A percentile compares a stretch with the other conserved stretches of the same genome.
These are phyloP conservation scores for Diglossa cyanea DNA, from an alignment of 2,797 vertebrate species.

Conservation along the genomic window DNA sequence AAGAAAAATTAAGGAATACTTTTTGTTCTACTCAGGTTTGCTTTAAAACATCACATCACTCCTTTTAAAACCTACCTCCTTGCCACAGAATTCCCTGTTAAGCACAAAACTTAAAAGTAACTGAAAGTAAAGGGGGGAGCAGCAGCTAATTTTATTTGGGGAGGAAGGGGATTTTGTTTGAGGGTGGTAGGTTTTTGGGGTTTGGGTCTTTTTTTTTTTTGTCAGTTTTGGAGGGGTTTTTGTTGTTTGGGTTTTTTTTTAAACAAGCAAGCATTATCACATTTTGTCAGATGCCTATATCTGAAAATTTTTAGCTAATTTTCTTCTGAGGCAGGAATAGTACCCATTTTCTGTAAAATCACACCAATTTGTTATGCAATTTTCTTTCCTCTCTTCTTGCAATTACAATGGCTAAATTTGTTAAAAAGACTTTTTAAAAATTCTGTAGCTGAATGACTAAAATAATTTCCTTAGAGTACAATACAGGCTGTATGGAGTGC, in stretches of 20 bases:
- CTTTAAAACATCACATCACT: background rate
- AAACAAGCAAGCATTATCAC: background rate
- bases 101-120: background rate
- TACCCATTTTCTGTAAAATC: background rate
- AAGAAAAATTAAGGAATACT: background rate
- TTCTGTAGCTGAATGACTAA: background rate
- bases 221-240: background rate
- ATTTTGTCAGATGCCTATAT: background rate
- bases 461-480: background rate
- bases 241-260: background rate
- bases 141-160: background rate
- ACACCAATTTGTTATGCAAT: background rate
- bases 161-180: fast-evolving
- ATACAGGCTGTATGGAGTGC: background rate
- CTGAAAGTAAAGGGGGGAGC: background rate
- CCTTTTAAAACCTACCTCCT: background rate
- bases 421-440: background rate
- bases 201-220: background rate
- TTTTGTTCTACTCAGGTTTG: background rate
- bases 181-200: fast-evolving
- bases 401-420: background rate
- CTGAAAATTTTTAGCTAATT: background rate
- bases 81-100: background rate
- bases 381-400: background rate
- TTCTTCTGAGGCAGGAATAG: background rate